A percentile compares a stretch with the other conserved stretches of the same genome.
Evolutionary conservation across 2,113 vertebrate genomes (phyloP).

Genomic region (Cynopterus brachyotis): DNA sequence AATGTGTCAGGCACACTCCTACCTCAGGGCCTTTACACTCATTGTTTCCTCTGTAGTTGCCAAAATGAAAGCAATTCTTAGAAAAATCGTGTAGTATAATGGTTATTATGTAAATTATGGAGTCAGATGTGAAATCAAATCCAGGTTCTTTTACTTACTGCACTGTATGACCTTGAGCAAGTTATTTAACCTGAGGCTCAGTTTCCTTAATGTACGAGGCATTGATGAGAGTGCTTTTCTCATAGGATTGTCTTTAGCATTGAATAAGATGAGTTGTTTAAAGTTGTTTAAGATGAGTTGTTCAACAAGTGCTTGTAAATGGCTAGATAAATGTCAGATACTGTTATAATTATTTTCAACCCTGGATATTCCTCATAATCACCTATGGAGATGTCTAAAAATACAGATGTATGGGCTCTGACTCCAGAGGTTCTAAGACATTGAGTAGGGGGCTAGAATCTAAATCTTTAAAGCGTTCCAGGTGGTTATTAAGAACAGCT

Average conservation of each 20-base stretch:
- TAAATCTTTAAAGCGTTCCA: background rate
- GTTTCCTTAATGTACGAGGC: slow-evolving; percentile 26
- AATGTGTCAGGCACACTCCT: background rate
- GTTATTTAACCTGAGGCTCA: slow-evolving; percentile 18
- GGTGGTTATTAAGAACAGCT: background rate
- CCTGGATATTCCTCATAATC: background rate
- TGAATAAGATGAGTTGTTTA: background rate
- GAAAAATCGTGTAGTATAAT: background rate
- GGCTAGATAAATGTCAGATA: background rate
- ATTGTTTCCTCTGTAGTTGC: background rate
- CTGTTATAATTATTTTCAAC: slow-evolving; percentile 15
- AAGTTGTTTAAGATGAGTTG: background rate
- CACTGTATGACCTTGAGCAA: background rate
- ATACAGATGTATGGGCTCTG: background rate
- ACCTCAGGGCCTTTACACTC: background rate
- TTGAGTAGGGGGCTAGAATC: slow-evolving; percentile 13
- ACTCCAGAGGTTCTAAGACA: background rate
- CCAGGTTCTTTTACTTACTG: background rate
- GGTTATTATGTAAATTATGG: slow-evolving; percentile 14
- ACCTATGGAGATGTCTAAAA: slow-evolving; percentile 4
- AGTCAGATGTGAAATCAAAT: slow-evolving; percentile 32
- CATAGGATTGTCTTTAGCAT: background rate
- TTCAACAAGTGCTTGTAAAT: slow-evolving; percentile 11
- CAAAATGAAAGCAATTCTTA: slow-evolving; percentile 39
- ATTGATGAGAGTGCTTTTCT: slow-evolving; percentile 28